Evolutionary conservation across 2,888 invertebrate species (phyloP).

Genomic region (Archips crataeganus): DNA sequence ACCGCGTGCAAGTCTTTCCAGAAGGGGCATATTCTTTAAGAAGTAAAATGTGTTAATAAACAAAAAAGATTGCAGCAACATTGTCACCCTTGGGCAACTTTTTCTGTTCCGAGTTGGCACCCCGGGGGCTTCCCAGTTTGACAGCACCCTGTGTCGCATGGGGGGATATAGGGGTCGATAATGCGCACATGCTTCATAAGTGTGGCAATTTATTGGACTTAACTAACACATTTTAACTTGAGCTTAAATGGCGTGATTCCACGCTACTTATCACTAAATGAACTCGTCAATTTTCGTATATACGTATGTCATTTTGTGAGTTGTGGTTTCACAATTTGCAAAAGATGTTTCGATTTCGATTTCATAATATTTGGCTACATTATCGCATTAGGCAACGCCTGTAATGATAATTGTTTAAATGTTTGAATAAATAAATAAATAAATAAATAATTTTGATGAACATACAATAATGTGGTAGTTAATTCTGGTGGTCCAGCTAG

Average conservation of each 20-base stretch:
- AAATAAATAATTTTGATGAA: too few species aligned
- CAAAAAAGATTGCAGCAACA: constrained; percentile 4
- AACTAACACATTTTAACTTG: background rate
- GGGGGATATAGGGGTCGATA: constrained; percentile 25
- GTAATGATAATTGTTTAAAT: too few species aligned
- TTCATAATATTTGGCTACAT: too few species aligned
- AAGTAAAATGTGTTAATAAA: background rate
- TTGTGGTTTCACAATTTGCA: too few species aligned
- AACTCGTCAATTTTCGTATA: background rate
- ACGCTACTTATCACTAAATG: background rate
- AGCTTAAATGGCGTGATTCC: background rate
- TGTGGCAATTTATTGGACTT: background rate
- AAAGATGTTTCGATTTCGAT: too few species aligned
- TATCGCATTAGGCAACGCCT: too few species aligned
- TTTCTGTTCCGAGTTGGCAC: constrained; percentile 18
- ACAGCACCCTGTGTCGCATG: background rate
- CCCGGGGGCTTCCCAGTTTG: constrained; percentile 32
- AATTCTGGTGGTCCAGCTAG: too few species aligned
- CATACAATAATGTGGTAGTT: too few species aligned
- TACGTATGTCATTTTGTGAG: too few species aligned
- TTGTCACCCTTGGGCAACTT: constrained; percentile 12
- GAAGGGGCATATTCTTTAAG: background rate
- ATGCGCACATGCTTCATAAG: background rate
- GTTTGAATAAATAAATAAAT: too few species aligned
- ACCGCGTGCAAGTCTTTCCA: too few species aligned